Conservation (phyloP, 2,888 invertebrate genomes). For the Eucera pruinosa region DNA sequence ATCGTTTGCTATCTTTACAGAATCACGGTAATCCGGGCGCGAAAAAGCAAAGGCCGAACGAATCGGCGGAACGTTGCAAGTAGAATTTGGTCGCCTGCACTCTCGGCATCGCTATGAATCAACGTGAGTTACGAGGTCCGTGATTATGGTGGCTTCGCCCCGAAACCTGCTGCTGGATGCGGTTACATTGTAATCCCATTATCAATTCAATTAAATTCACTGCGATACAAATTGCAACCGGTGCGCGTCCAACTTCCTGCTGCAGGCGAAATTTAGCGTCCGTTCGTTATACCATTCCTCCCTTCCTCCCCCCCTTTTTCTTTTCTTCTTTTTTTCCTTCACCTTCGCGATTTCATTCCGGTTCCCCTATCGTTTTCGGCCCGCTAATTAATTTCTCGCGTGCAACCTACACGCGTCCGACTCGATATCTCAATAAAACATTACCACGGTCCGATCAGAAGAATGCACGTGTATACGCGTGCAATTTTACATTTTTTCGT, state of each 20-base stretch:
- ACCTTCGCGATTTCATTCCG: too few relatives aligned
- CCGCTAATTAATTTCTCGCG: not conserved
- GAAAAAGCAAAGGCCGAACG: too few relatives aligned
- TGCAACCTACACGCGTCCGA: too few relatives aligned
- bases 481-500: too few relatives aligned
- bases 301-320: not conserved
- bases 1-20: too few relatives aligned
- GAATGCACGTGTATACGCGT: too few relatives aligned
- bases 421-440: too few relatives aligned
- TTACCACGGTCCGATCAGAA: too few relatives aligned
- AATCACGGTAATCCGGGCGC: too few relatives aligned
- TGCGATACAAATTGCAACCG: constrained; percentile 39
- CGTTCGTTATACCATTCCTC: not conserved
- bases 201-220: constrained; percentile 57
- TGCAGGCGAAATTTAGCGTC: constrained; percentile 4
- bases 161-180: constrained; percentile 34
- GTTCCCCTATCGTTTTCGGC: too few relatives aligned
- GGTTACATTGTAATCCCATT: constrained; percentile 56
- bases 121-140: constrained; percentile 55
- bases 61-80: constrained; percentile 47
- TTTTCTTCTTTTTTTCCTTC: not conserved
- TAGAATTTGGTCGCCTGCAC: constrained; percentile 37
- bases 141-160: constrained; percentile 53
- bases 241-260: constrained; percentile 14
- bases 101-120: constrained; percentile 43